Percentiles rank a stretch among this genome's conserved stretches.
phyloP scores from a whole-genome alignment of 2,888 invertebrate genomes.

The Metalampra italica region DNA sequence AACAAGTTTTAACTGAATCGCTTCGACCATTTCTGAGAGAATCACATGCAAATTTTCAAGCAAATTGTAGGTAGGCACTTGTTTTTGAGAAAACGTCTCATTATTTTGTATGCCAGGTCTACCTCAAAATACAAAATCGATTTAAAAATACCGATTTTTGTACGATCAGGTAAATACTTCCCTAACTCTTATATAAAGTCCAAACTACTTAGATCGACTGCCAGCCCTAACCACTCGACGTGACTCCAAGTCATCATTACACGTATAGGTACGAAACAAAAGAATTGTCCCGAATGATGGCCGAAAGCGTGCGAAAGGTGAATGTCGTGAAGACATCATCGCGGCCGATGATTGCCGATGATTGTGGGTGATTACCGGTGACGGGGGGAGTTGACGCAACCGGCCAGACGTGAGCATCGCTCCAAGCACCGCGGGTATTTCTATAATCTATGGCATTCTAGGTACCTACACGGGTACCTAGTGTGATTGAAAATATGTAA shows the following conservation, averaged over 20 bases:
- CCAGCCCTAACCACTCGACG: conserved; percentile 17
- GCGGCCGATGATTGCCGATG: conserved; percentile 15
- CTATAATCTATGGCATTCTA: neutral
- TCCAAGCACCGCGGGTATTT: neutral
- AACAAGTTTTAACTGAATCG: too few species aligned
- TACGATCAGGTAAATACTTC: too few species aligned
- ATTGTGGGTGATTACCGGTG: conserved; percentile 20
- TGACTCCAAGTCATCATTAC: conserved; percentile 26
- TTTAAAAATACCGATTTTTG: too few species aligned
- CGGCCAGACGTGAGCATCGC: conserved; percentile 11
- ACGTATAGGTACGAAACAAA: conserved; percentile 29
- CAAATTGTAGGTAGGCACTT: too few species aligned
- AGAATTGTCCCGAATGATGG: conserved; percentile 34
- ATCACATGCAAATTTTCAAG: too few species aligned
- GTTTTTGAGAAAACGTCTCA: too few species aligned
- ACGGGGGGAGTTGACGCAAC: conserved; percentile 23
- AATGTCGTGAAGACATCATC: conserved; percentile 16
- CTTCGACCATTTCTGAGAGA: too few species aligned
- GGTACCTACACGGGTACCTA: too few species aligned
- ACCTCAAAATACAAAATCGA: too few species aligned
- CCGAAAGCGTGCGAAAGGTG: conserved; percentile 43
- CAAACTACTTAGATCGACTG: neutral
- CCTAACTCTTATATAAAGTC: too few species aligned
- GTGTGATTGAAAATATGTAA: too few species aligned
- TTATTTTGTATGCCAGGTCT: too few species aligned